Evolutionary conservation across 2,113 vertebrate species (phyloP), one percentile per base, ranked within the genome.

Genomic region (Bombycilla garrulus): DNA sequence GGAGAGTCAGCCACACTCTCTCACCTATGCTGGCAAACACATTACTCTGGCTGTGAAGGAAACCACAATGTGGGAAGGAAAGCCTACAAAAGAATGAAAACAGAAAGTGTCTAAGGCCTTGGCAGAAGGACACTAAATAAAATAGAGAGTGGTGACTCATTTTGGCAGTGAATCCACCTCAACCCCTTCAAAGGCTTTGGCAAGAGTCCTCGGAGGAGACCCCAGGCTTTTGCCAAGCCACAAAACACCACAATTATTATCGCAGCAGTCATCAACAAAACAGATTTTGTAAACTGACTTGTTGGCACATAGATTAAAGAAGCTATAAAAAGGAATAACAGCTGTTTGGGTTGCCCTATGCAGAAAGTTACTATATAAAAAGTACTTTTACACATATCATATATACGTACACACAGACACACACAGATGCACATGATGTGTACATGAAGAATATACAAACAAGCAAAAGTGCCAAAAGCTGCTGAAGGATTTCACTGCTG

Each of bases 201-300:
- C 98, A 98, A 96, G 96, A 97, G 98, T 98, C 98, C 98, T 98
- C 96, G 69, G 98, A 98, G 98, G 98, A 98, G 98, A 98, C 98
- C 98, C 98, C 97, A 97, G 94, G 97, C 97, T 97, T 98, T 97
- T 98, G 98, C 98, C 98, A 99, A 98, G 98, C 98, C 98, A 98
- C 98, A 98, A 98, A 98, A 98, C 97, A 98, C 97, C 98, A 98
- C 98, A 97, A 98, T 98, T 98, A 98, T 98, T 98, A 98, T 98
- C 98, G 89, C 97, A 97, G 97, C 98, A 98, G 98, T 98, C 97
- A 98, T 98, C 98, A 98, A 98, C 98, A 98, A 98, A 98, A 98
- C 98, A 98, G 98, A 98, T 98, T 98, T 97, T 98, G 98, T 98
- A 98, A 98, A 98, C 98, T 98, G 97, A 98, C 98, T 98, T 98